A percentile compares a stretch with the other conserved stretches of the same genome.
Conservation (phyloP, 2,888 invertebrate genomes). For the Pardosa pseudoannulata region DNA sequence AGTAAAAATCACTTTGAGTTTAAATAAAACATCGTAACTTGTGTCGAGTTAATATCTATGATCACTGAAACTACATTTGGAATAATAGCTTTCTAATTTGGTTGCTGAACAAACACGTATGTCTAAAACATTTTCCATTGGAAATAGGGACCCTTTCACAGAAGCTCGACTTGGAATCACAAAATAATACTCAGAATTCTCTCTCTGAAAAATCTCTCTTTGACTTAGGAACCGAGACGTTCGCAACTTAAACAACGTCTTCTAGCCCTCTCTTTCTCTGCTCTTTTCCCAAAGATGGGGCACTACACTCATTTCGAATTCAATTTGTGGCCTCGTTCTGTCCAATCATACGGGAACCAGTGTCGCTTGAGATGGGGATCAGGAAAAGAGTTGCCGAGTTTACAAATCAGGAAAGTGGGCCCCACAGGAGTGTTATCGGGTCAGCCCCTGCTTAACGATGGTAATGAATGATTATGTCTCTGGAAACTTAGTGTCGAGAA, state of each 20-base stretch:
- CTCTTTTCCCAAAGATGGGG: neutral
- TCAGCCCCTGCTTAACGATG: neutral
- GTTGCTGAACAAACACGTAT: no score
- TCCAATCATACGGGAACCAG: neutral
- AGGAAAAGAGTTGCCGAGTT: neutral
- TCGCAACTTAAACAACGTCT: neutral
- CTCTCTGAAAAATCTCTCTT: neutral
- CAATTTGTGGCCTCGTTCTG: neutral
- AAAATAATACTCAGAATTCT: neutral
- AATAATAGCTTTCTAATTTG: no score
- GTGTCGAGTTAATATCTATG: no score
- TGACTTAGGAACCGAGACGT: neutral
- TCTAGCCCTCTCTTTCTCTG: neutral
- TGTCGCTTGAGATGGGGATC: neutral
- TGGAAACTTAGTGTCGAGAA: neutral
- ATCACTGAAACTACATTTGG: no score
- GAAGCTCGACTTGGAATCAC: neutral
- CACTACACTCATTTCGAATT: neutral
- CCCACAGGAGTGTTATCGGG: neutral
- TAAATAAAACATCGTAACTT: no score
- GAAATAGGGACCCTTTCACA: neutral
- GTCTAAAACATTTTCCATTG: no score
- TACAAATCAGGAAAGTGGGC: neutral
- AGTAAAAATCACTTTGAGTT: no score
- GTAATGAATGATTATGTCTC: neutral